Conservation (phyloP, 2,113 vertebrate species). For the Dipodomys spectabilis region DNA sequence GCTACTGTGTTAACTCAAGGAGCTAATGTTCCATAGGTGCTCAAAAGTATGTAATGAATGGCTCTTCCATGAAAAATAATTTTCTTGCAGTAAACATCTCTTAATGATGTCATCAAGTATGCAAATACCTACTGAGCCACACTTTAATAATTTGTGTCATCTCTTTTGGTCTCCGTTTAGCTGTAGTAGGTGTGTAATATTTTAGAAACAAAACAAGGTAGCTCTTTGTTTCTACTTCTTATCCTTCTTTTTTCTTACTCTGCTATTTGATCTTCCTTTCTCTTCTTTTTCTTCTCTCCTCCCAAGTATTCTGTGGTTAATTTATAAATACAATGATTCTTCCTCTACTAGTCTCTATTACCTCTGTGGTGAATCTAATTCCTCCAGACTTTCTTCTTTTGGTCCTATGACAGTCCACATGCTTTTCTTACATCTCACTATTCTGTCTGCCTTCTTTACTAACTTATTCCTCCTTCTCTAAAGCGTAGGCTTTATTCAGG, state of each 20-base stretch:
- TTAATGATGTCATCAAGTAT: background rate
- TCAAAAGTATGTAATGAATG: background rate
- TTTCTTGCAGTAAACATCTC: background rate
- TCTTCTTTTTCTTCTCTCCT: background rate
- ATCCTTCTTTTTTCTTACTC: constrained; percentile 9
- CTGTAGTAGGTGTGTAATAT: background rate
- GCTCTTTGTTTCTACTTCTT: background rate
- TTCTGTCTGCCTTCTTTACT: background rate
- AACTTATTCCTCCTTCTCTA: constrained; percentile 35
- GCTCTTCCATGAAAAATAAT: background rate
- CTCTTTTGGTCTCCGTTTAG: background rate
- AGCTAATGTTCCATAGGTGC: background rate
- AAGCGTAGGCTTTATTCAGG: constrained; percentile 15
- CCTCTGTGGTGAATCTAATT: background rate
- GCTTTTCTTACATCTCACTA: constrained; percentile 38
- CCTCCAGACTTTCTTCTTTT: constrained; percentile 36
- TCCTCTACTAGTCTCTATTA: constrained; percentile 3
- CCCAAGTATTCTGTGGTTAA: background rate
- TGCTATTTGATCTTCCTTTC: background rate
- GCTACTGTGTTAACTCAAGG: background rate
- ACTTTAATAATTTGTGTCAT: background rate
- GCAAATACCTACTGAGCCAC: background rate
- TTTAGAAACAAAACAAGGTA: constrained; percentile 34
- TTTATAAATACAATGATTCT: background rate
- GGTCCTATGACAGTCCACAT: background rate